Evolutionary conservation across 2,888 invertebrate species (phyloP), one percentile per base, ranked within the genome.

Genomic region (Ophion slaviceki): DNA sequence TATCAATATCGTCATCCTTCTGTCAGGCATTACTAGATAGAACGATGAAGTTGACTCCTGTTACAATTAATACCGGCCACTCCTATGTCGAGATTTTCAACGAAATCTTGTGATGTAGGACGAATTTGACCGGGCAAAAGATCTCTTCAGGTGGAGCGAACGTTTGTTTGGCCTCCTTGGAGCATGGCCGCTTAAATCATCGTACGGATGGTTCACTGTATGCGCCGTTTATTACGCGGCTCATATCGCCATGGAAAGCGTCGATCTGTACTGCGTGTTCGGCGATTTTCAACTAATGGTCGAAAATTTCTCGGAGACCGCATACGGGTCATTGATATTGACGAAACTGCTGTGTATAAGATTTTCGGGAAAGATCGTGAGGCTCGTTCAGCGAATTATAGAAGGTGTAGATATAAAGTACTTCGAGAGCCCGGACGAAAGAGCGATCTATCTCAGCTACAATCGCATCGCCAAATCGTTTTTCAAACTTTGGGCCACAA

Each of bases 371-470:
- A 76, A 36, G 17, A 67, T 81, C 45, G 67, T 53, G 20, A 70
- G 40, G 61, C 47, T 76, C 53, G 62, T 81, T 20, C 32, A 32
- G 1, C 67, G 47, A 32, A 32, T 79, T 6, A 10, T 45, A 10
- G 45, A 71, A 10, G 47, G 66, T 45, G 36, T 78, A 59, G 57
- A 79, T 36, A 70, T 53, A 32, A 66, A 68, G 3, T 68, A 59
- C 59, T 85, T 72, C 32, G 66, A 59, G 11, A 59, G 28, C 57
- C 14, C 40, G 4, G 59, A 79, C 7, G 82, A 85, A 70, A 68
- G 61, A 17, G 53, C 47, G 20, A 75, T 85, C 40, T 85, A 78
- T 53, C 47, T 85, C 14, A 24, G 28, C 59, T 82, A 85, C 47
- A 70, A 76, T 75, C 32, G 45, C 14, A 61, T 75, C 5, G 78